Conservation (phyloP, 2,113 vertebrate genomes). For the Bostrychus sinensis region DNA sequence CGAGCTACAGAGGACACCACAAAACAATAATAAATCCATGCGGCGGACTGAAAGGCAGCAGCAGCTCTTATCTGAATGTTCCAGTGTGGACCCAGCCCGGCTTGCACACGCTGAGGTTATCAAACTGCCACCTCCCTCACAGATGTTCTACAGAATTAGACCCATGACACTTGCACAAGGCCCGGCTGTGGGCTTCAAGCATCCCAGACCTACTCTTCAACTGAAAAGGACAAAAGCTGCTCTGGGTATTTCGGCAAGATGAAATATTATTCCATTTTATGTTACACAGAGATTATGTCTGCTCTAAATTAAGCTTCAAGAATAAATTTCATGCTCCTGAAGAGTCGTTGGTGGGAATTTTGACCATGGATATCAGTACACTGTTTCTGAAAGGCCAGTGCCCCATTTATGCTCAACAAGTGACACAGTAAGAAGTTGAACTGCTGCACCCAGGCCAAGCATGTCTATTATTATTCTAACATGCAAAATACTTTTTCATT, state of each 20-base stretch:
- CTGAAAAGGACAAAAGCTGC: conserved; percentile 42
- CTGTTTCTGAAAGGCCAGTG: no score
- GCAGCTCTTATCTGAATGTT: conserved; percentile 60
- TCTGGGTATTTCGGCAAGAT: conserved; percentile 41
- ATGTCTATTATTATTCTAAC: no score
- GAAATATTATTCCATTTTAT: conserved; percentile 32
- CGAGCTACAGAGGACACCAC: conserved; percentile 21
- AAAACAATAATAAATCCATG: conserved; percentile 31
- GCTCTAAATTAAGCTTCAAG: not conserved
- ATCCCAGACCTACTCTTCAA: conserved; percentile 25
- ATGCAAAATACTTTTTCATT: no score
- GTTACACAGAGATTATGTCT: conserved; percentile 5
- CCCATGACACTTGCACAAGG: conserved; percentile 36
- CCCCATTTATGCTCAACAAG: no score
- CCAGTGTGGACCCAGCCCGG: conserved; percentile 30
- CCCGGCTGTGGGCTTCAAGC: conserved; percentile 33
- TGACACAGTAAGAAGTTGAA: no score
- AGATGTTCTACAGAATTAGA: conserved; percentile 53
- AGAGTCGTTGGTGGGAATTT: no score
- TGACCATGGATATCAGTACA: no score
- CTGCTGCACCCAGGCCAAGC: no score
- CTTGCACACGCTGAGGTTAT: conserved; percentile 41
- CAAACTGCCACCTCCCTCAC: conserved; percentile 47
- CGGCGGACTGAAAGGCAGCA: conserved; percentile 26
- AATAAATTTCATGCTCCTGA: not conserved